These are phyloP conservation scores for Urocolius indicus DNA, from an alignment of 2,113 vertebrate genomes.

Conservation along the genomic window DNA sequence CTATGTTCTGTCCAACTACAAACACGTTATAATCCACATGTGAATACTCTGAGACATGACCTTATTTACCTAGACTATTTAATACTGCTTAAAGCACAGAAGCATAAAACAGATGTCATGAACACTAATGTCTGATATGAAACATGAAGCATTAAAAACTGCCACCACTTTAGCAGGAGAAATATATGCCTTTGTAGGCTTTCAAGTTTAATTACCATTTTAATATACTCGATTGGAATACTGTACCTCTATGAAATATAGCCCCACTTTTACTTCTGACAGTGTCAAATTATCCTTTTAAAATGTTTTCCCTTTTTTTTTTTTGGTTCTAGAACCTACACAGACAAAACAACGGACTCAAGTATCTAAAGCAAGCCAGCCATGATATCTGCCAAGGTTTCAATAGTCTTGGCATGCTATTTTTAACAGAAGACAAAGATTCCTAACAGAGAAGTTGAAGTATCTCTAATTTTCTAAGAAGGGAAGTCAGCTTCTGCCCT, in stretches of 20 bases:
- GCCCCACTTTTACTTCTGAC: background rate
- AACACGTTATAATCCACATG: background rate
- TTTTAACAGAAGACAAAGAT: conserved; percentile 36
- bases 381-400: background rate
- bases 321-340: background rate
- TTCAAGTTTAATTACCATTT: background rate
- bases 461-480: conserved; percentile 10
- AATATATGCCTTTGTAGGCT: background rate
- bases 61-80: background rate
- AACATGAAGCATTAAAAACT: background rate
- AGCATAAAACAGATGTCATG: background rate
- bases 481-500: conserved; percentile 4
- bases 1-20: background rate
- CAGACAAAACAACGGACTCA: background rate
- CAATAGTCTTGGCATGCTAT: background rate
- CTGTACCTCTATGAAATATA: background rate
- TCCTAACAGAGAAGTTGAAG: background rate
- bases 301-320: background rate
- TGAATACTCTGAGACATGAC: background rate
- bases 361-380: background rate
- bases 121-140: rapidly evolving
- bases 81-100: background rate
- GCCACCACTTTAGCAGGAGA: background rate
- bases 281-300: background rate
- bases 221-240: background rate